These are phyloP conservation scores for Xyliphius kryptos DNA, from an alignment of 2,113 vertebrate species.

Conservation along the genomic window DNA sequence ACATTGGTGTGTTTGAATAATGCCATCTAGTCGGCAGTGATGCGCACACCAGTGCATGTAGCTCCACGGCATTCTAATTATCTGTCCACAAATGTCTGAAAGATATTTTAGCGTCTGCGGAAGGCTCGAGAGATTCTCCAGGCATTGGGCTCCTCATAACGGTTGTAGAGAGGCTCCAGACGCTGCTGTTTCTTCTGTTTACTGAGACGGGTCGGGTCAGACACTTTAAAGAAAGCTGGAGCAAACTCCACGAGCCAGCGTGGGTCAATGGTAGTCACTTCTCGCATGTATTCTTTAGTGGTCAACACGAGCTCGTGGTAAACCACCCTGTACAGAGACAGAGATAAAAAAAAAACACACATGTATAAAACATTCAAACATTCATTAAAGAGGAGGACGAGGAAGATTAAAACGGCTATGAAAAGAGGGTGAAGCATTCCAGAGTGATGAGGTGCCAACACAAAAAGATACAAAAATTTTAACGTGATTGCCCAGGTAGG, in stretches of 20 bases:
- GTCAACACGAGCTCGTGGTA: conserved; percentile 96
- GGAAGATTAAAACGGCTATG: no score
- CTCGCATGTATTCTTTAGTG: conserved; percentile 97
- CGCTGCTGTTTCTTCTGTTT: conserved; percentile 98
- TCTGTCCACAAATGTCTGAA: background rate
- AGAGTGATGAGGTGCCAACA: no score
- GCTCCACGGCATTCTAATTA: background rate
- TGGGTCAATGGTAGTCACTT: conserved; percentile 95
- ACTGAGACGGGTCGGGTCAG: conserved; percentile 94
- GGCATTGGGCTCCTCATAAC: conserved; percentile 95
- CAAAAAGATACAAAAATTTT: no score
- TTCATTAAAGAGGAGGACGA: no score
- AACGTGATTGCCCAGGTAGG: no score
- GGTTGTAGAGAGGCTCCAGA: conserved; percentile 92
- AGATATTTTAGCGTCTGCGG: conserved; percentile 72
- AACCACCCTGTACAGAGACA: conserved; percentile 75
- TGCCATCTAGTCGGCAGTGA: no score
- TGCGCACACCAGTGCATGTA: no score
- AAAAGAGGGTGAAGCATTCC: no score
- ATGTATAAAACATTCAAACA: background rate
- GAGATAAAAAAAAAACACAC: background rate
- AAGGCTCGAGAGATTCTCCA: conserved; percentile 95
- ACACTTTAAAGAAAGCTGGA: conserved; percentile 97
- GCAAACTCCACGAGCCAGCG: conserved; percentile 97
- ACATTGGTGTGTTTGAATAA: no score